Percentiles rank a stretch among this genome's conserved stretches.
phyloP scores from a whole-genome alignment of 2,888 invertebrate species.

The Chymomyza fuscimana region DNA sequence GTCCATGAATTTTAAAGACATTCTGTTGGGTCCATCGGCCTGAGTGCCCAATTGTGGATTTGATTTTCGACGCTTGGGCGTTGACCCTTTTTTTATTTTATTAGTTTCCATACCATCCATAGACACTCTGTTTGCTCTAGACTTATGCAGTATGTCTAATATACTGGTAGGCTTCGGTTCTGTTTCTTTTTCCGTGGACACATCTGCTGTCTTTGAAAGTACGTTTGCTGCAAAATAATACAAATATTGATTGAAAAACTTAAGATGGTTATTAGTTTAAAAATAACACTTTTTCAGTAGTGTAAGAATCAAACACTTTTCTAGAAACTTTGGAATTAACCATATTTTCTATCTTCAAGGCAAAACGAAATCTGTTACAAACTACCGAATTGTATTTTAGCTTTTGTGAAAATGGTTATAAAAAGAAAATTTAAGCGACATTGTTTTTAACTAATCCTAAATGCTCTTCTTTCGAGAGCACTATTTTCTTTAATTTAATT shows the following conservation, averaged over 20 bases:
- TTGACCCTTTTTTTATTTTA: background rate
- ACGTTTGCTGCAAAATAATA: background rate
- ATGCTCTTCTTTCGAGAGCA: constrained; percentile 66
- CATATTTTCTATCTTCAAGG: too few species aligned
- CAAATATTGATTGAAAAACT: background rate
- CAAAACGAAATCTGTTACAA: too few species aligned
- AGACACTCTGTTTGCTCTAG: constrained; percentile 45
- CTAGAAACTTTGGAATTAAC: too few species aligned
- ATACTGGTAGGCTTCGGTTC: constrained; percentile 43
- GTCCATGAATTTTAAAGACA: background rate
- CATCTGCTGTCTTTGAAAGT: background rate
- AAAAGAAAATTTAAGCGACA: too few species aligned
- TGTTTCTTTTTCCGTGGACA: constrained; percentile 5
- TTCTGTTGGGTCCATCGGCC: background rate
- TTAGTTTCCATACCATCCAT: background rate
- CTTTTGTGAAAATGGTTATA: too few species aligned
- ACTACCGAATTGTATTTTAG: too few species aligned
- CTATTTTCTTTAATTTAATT: constrained; percentile 83
- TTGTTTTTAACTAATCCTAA: constrained; percentile 21
- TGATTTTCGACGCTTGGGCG: background rate
- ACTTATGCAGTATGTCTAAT: constrained; percentile 65
- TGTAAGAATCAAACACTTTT: too few species aligned
- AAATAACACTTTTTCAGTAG: background rate
- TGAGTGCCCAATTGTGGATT: background rate
- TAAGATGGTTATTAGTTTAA: background rate